Conservation (phyloP, 1,140 invertebrate genomes). For the Anastrepha obliqua region DNA sequence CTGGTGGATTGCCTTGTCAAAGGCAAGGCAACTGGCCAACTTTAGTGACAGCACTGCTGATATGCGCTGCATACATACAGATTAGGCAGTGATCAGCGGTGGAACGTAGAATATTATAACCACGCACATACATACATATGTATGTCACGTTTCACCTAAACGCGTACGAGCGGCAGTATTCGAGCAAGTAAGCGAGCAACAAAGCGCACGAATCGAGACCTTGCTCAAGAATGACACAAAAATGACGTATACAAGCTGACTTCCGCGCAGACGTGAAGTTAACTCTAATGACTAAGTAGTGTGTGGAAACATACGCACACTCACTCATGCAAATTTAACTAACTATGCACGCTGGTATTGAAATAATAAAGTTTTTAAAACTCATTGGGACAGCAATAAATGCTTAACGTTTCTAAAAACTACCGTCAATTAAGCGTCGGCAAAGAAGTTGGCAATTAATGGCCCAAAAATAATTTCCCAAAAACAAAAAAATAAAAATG, state of each 20-base stretch:
- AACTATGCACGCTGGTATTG: too few species aligned
- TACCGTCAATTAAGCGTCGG: neutral
- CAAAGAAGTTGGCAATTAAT: neutral
- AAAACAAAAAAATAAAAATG: neutral
- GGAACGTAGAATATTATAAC: neutral
- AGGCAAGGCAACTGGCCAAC: neutral
- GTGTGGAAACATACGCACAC: too few species aligned
- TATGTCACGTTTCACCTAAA: neutral
- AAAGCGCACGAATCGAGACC: neutral
- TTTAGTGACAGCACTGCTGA: neutral
- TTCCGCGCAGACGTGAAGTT: slow-evolving; percentile 10
- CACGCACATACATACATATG: neutral
- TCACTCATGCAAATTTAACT: too few species aligned
- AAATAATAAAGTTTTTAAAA: too few species aligned
- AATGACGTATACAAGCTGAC: neutral
- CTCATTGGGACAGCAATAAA: too few species aligned
- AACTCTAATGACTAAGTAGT: neutral
- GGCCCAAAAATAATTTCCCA: neutral
- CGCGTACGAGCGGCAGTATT: neutral
- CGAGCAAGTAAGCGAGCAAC: neutral
- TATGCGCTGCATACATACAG: neutral
- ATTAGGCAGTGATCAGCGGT: neutral
- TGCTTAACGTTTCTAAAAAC: too few species aligned
- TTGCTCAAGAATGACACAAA: slow-evolving; percentile 3
- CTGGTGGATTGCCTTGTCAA: neutral